phyloP scores from a whole-genome alignment of 2,113 vertebrate species.

The Tympanuchus pallidicinctus region DNA sequence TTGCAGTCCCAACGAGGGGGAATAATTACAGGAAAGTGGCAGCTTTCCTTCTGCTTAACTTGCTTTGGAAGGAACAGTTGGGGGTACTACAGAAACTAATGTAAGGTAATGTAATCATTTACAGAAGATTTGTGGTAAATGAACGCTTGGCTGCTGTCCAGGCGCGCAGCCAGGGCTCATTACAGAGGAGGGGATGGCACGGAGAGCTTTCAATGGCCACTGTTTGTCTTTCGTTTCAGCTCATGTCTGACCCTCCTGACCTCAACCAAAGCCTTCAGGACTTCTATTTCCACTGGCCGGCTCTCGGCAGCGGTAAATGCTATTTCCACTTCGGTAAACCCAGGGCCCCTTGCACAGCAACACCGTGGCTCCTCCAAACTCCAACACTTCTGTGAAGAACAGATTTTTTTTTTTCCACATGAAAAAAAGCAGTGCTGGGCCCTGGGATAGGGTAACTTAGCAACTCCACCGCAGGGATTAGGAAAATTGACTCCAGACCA shows the following conservation, averaged over 20 bases:
- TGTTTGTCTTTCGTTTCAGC: constrained; percentile 73
- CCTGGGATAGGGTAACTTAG: constrained; percentile 66
- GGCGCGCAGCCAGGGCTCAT: constrained; percentile 70
- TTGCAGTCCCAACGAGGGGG: background rate
- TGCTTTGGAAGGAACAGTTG: constrained; percentile 63
- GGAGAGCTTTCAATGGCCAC: constrained; percentile 62
- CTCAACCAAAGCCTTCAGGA: background rate
- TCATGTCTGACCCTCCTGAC: constrained; percentile 57
- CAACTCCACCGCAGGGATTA: constrained; percentile 66
- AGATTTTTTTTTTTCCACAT: constrained; percentile 43
- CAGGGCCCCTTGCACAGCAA: background rate
- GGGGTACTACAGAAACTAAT: constrained; percentile 60
- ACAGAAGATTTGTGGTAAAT: constrained; percentile 72
- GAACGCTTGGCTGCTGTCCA: constrained; percentile 64
- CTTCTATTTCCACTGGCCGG: constrained; percentile 12
- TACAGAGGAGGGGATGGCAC: constrained; percentile 66
- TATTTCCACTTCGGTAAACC: background rate
- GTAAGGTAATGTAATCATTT: constrained; percentile 76
- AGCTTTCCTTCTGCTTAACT: constrained; percentile 62
- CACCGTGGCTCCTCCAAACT: background rate
- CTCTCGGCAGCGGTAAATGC: background rate
- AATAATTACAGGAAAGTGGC: constrained; percentile 65
- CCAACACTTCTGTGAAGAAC: background rate
- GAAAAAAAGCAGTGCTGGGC: constrained; percentile 40
- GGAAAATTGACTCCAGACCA: constrained; percentile 71